A percentile compares a stretch with the other conserved stretches of the same genome.
These are phyloP conservation scores for Coilia nasus DNA, from an alignment of 2,797 vertebrate genomes.

Conservation along the genomic window DNA sequence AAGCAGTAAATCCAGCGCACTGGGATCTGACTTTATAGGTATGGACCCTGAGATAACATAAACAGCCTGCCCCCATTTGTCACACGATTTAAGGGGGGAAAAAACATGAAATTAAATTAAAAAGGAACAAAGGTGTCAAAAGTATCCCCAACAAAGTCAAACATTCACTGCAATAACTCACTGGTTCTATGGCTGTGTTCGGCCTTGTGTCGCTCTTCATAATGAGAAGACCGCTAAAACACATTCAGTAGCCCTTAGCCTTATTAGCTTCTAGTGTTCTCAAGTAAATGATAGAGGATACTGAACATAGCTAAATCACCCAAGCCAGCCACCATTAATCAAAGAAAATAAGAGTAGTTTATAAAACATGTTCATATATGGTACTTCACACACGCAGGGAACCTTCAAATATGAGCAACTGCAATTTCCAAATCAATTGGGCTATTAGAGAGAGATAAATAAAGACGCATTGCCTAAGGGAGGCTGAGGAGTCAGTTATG, in stretches of 20 bases:
- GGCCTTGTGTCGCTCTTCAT: neutral
- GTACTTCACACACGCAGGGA: neutral
- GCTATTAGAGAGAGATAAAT: constrained; percentile 18
- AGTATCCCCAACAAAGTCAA: neutral
- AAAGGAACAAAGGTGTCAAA: constrained; percentile 20
- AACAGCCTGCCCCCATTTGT: constrained; percentile 30
- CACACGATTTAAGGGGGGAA: neutral
- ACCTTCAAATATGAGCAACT: neutral
- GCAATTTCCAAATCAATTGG: constrained; percentile 19
- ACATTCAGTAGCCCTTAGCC: neutral
- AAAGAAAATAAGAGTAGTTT: neutral
- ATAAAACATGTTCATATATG: constrained; percentile 3
- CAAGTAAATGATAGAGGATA: neutral
- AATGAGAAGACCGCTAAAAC: too few species aligned
- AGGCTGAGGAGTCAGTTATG: neutral
- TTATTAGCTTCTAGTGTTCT: neutral
- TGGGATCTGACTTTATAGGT: constrained; percentile 38
- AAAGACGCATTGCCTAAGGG: neutral
- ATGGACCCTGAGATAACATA: constrained; percentile 28
- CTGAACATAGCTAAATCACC: neutral
- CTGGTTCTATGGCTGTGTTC: neutral
- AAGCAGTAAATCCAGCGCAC: constrained; percentile 42
- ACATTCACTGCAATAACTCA: neutral
- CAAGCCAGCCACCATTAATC: neutral
- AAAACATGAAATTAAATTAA: neutral